These are phyloP conservation scores for Molorchus minor DNA, from an alignment of 2,888 invertebrate genomes.

Conservation along the genomic window DNA sequence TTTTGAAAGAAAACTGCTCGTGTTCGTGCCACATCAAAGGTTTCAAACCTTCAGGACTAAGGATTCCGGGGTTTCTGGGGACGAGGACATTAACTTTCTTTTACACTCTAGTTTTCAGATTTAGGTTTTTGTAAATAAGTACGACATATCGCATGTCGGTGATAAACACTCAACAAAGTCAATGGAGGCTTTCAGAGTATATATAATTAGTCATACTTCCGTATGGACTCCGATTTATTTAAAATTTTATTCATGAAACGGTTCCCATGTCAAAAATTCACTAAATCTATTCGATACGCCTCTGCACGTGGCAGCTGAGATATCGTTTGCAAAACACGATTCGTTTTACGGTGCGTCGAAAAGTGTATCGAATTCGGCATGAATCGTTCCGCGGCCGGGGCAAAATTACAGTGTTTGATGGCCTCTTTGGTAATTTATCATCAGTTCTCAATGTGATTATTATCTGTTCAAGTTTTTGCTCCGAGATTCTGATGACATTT, in stretches of 20 bases:
- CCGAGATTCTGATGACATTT: constrained; percentile 21
- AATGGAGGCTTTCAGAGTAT: too few species aligned
- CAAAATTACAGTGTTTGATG: constrained; percentile 28
- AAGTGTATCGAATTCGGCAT: constrained; percentile 27
- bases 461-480: constrained; percentile 35
- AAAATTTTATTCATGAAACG: constrained; percentile 25
- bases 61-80: too few species aligned
- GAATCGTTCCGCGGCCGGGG: constrained; percentile 8
- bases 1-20: too few species aligned
- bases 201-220: too few species aligned
- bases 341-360: constrained; percentile 27
- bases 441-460: constrained; percentile 37
- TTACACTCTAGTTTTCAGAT: too few species aligned
- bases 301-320: constrained; percentile 34
- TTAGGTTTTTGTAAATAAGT: too few species aligned
- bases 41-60: too few species aligned
- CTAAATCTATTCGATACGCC: constrained; percentile 38
- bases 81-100: too few species aligned
- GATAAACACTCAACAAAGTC: too few species aligned
- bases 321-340: constrained; percentile 34
- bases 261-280: constrained; percentile 31
- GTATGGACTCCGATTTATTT: constrained; percentile 18
- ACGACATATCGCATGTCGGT: too few species aligned
- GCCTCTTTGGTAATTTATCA: constrained; percentile 36
- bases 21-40: too few species aligned